Evolutionary conservation across 2,113 vertebrate species (phyloP).

Genomic region (Cyprinodon brontotheroides): DNA sequence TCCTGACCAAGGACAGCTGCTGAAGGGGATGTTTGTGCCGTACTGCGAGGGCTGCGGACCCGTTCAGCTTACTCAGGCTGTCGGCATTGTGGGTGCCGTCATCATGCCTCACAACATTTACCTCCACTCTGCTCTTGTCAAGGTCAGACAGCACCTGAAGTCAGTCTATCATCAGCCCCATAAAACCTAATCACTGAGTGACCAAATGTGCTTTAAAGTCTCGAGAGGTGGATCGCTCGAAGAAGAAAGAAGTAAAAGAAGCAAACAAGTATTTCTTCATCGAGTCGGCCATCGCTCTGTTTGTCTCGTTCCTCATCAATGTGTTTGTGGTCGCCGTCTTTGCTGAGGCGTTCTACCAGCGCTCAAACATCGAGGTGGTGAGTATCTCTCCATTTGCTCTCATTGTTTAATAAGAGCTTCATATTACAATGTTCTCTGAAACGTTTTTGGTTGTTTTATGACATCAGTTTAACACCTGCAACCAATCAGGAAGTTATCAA

Average conservation of each 20-base stretch:
- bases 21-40: constrained; percentile 90
- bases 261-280: constrained; percentile 98
- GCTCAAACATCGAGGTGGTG: constrained; percentile 88
- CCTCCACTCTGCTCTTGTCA: constrained; percentile 94
- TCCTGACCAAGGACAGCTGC: constrained; percentile 85
- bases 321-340: constrained; percentile 96
- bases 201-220: constrained; percentile 79
- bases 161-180: neutral
- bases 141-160: constrained; percentile 78
- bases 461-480: constrained; percentile 68
- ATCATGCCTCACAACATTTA: constrained; percentile 99
- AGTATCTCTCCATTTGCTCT: constrained; percentile 46
- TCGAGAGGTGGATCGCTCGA: constrained; percentile 86
- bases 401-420: neutral
- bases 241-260: constrained; percentile 86
- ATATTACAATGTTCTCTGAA: neutral
- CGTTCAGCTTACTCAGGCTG: constrained; percentile 88
- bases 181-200: neutral
- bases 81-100: constrained; percentile 94
- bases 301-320: constrained; percentile 96
- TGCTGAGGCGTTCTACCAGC: constrained; percentile 87
- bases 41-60: constrained; percentile 86
- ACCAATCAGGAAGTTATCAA: constrained; percentile 80
- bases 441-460: constrained; percentile 4
- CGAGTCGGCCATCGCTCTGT: constrained; percentile 91